Percentiles rank a stretch among this genome's conserved stretches.
phyloP scores from a whole-genome alignment of 2,113 vertebrate genomes.

The Ascaphus truei region DNA sequence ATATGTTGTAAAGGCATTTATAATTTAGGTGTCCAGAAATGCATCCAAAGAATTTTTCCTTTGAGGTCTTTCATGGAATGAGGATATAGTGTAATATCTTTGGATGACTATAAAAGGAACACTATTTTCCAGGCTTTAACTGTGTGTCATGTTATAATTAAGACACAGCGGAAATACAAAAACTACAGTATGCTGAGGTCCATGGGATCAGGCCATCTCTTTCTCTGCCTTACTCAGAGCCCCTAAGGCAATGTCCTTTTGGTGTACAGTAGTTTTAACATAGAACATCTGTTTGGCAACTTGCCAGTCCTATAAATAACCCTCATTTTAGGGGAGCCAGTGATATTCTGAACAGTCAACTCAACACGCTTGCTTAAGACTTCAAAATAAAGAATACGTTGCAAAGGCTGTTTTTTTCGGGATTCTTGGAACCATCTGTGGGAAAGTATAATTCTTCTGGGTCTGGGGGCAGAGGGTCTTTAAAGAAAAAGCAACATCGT shows the following conservation, averaged over 20 bases:
- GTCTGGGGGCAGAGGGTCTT: conserved; percentile 20
- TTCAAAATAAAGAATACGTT: conserved; percentile 5
- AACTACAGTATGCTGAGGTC: background rate
- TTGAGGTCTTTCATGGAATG: background rate
- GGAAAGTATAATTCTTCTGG: conserved; percentile 49
- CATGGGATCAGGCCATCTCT: conserved; percentile 29
- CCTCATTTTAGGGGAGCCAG: conserved; percentile 39
- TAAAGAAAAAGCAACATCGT: background rate
- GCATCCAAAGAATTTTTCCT: background rate
- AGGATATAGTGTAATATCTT: background rate
- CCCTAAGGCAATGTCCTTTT: conserved; percentile 59
- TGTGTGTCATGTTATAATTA: background rate
- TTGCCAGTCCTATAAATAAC: conserved; percentile 66
- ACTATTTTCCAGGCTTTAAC: background rate
- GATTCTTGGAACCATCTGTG: conserved; percentile 44
- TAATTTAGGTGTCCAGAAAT: background rate
- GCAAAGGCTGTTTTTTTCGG: background rate
- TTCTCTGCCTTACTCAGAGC: conserved; percentile 17
- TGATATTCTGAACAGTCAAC: background rate
- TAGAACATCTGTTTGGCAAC: conserved; percentile 69
- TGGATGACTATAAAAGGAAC: background rate
- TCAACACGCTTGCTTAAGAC: background rate
- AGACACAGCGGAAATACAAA: background rate
- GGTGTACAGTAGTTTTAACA: conserved; percentile 61
- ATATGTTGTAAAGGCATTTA: no score